Evolutionary conservation across 1,140 invertebrate species (phyloP), one percentile per base, ranked within the genome.

Genomic region (Asobara japonica): DNA sequence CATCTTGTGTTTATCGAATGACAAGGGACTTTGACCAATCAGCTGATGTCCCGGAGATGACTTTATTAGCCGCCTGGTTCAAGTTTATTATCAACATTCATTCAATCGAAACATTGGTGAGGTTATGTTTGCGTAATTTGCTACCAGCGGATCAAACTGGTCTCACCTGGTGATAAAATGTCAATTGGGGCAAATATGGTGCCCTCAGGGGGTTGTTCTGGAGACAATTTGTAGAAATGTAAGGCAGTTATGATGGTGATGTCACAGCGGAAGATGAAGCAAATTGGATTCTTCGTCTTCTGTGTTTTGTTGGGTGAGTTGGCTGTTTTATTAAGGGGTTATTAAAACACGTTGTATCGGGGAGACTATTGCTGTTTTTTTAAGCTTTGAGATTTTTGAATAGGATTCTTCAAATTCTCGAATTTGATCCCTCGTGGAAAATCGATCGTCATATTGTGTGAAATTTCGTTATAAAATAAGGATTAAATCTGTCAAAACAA

Each of bases 201-300:
- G 13, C 6, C 3, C 8, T 2, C n/a, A 16, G 41, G 18, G 16
- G 30, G 30, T 27, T 31, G 41, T 45, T 25, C 16, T n/a, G 22
- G 25, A 25, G 3, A 27, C 18, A 45, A 1, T 16, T 45, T 18
- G 11, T 3, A 45, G 38, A 30, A 25, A 45, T 29, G 25, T 51
- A 20, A 67, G 65, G 2, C 65, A 67, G 31, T 67, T 76, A 84
- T 73, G 29, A 85, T 86, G 83, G 69, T 83, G 60, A 16, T 84
- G 30, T 83, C 79, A 65, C 83, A 81, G 66, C 79, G 82, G 51
- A 87, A 82, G 79, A 84, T 87, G 83, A 87, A 87, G 76, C 86
- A 85, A 75, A 76, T 87, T 77, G 79, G 80, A 48, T 68, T 86
- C 60, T 73, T 83, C 66, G 64, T 83, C 7, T 65, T 87, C 69